phyloP scores from a whole-genome alignment of 2,888 invertebrate genomes.

The Danaus chrysippus region DNA sequence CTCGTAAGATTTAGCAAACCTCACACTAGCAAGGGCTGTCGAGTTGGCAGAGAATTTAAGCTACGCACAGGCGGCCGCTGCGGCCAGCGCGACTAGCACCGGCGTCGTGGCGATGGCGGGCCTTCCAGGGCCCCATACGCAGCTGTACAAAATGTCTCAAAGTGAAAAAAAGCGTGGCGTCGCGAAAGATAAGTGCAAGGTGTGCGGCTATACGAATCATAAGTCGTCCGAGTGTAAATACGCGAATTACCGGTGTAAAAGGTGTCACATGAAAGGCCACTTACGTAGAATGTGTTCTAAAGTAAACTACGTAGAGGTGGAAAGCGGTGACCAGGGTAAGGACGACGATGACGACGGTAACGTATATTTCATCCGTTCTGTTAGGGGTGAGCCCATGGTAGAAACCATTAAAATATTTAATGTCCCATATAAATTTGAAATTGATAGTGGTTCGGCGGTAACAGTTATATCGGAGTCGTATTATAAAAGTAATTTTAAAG shows the following conservation, averaged over 20 bases:
- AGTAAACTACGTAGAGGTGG: too few relatives aligned
- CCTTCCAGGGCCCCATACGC: not conserved
- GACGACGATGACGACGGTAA: too few relatives aligned
- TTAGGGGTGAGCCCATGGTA: too few relatives aligned
- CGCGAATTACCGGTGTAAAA: conserved; percentile 26
- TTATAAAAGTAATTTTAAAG: too few relatives aligned
- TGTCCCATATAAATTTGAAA: too few relatives aligned
- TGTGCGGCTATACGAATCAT: conserved; percentile 25
- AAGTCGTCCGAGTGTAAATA: conserved; percentile 20
- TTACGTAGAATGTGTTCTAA: conserved; percentile 26
- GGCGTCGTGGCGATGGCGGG: too few relatives aligned
- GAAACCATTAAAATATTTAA: too few relatives aligned
- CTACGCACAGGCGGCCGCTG: conserved; percentile 31
- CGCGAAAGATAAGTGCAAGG: conserved; percentile 16
- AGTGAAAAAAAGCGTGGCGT: conserved; percentile 23
- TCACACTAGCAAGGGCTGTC: conserved; percentile 35
- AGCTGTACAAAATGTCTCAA: conserved; percentile 1
- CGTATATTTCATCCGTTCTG: too few relatives aligned
- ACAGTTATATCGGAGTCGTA: too few relatives aligned
- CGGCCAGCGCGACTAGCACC: conserved; percentile 11
- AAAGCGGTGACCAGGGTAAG: too few relatives aligned
- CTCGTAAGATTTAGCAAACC: conserved; percentile 25
- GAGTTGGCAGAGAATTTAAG: conserved; percentile 34
- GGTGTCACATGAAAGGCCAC: conserved; percentile 27
- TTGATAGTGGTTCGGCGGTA: too few relatives aligned